Evolutionary conservation across 2,888 invertebrate species (phyloP), one percentile per base, ranked within the genome.

Genomic region (Campoletis raptor): DNA sequence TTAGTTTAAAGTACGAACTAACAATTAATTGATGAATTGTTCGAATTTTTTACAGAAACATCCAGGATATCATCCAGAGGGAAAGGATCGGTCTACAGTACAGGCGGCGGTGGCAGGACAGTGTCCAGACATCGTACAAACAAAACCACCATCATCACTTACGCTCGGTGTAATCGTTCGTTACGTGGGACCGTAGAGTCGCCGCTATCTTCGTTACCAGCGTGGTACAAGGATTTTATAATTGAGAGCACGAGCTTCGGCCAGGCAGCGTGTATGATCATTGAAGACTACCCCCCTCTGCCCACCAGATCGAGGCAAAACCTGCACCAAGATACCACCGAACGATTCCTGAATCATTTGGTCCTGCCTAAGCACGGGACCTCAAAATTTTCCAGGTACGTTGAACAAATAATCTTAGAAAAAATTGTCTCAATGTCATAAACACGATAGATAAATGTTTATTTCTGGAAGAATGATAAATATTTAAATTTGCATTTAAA

Each of bases 21-120:
- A 54, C n/a, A 21, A 37, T 36, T 37, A 6, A 54, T 24, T 18
- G 5, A 2, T n/a, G 6, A 8, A 10, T 37, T 37, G 54, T 36
- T 10, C 10, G 24, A 61, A 52, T 36, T 9, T 67, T 69, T 83
- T 15, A 0, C 96, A 98, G 98, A 98, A 97, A 97, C 97, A 98
- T 97, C 97, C 94, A 94, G 94, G 94, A 94, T 94, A 97, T 97
- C 97, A 97, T 97, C 97, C 97, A 97, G 97, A 97, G 97, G 97
- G 97, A 97, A 94, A 94, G 93, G 94, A 93, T 92, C 92, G 93
- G 94, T 92, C 93, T 93, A 92, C 92, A 94, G 93, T 90, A 94
- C 93, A 94, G 94, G 93, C 92, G 93, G 93, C 90, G 94, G 94
- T 91, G 93, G 93, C 90, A 92, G 92, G 92, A 93, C 91, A 89